Conservation (phyloP, 2,888 invertebrate species). For the Lydus trimaculatus region DNA sequence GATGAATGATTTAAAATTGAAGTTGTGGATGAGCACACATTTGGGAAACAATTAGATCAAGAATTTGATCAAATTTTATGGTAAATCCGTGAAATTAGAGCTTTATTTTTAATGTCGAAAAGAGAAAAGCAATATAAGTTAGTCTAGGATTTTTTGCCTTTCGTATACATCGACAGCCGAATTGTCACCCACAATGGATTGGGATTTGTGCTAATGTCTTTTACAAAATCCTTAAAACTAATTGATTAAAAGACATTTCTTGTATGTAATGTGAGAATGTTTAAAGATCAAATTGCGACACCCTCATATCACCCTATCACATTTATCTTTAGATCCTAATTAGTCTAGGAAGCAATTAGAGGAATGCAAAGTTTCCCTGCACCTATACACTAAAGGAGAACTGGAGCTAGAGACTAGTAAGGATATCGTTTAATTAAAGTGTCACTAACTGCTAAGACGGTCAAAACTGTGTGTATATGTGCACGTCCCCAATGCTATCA, state of each 20-base stretch:
- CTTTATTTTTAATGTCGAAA: no score
- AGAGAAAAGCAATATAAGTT: no score
- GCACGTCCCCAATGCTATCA: background rate
- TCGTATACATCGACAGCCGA: background rate
- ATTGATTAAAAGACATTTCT: background rate
- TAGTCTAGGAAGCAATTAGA: conserved; percentile 35
- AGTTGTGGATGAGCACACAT: no score
- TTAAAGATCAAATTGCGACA: background rate
- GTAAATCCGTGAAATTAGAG: no score
- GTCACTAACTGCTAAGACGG: conserved; percentile 31
- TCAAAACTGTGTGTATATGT: conserved; percentile 28
- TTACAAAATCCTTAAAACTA: background rate
- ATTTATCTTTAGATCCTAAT: conserved; percentile 29
- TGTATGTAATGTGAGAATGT: background rate
- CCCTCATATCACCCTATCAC: background rate
- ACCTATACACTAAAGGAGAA: background rate
- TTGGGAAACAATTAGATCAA: no score
- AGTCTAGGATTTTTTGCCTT: background rate
- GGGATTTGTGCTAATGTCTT: background rate
- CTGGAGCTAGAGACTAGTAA: conserved; percentile 4
- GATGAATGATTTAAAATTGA: no score
- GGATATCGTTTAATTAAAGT: conserved; percentile 39
- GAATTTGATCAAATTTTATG: no score
- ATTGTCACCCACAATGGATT: background rate
- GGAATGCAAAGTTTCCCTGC: conserved; percentile 29